These are phyloP conservation scores for Dipodomys merriami DNA, from an alignment of 2,113 vertebrate species.

Conservation along the genomic window DNA sequence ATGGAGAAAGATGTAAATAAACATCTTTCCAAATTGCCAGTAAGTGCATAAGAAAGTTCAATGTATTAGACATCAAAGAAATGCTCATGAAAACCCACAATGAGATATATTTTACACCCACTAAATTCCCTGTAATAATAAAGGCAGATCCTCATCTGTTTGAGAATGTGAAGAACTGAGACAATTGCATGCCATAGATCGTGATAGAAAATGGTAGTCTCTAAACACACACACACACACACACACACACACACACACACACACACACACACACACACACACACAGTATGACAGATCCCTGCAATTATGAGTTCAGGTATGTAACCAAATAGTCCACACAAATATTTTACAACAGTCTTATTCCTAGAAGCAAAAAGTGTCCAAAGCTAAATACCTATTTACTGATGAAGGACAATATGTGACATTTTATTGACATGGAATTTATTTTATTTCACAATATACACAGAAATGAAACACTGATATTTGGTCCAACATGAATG, in stretches of 20 bases:
- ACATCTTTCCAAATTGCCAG: background rate
- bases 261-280: background rate
- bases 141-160: background rate
- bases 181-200: too few relatives aligned
- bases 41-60: background rate
- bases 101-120: background rate
- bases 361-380: background rate
- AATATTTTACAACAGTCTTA: background rate
- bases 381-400: background rate
- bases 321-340: background rate
- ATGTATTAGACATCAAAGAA: background rate
- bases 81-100: background rate
- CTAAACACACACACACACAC: background rate
- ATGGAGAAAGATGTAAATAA: background rate
- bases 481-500: background rate
- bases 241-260: background rate
- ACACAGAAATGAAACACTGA: background rate
- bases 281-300: background rate
- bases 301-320: background rate
- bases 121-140: background rate
- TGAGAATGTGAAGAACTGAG: background rate
- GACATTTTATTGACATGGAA: background rate
- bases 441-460: background rate
- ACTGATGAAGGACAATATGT: background rate
- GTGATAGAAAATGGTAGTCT: background rate